phyloP scores from a whole-genome alignment of 2,113 vertebrate genomes.

The Tinamus guttatus region DNA sequence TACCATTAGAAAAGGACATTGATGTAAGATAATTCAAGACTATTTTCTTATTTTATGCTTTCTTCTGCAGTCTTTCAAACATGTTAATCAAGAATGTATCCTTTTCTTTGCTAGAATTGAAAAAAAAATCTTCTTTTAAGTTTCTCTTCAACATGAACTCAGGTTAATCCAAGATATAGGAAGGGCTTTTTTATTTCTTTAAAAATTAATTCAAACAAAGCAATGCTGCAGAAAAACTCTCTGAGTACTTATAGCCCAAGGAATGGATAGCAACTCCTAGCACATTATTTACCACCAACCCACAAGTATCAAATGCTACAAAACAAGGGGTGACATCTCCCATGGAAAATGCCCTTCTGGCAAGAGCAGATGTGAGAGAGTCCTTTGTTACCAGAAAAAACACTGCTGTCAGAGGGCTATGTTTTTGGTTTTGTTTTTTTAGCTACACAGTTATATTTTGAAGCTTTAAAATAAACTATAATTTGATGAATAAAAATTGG shows the following conservation, averaged over 20 bases:
- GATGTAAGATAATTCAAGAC: not conserved
- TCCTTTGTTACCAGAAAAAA: not conserved
- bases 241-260: not conserved
- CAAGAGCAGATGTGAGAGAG: not conserved
- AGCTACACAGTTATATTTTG: not conserved
- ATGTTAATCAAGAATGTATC: not conserved
- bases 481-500: not conserved
- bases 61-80: not conserved
- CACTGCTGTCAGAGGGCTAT: not conserved
- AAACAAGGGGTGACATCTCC: not conserved
- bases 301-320: not conserved
- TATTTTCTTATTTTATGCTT: not conserved
- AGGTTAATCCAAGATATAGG: not conserved
- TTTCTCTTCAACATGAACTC: not conserved
- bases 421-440: not conserved
- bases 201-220: not conserved
- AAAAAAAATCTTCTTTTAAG: not conserved
- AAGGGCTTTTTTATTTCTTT: not conserved
- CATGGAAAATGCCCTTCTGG: not conserved
- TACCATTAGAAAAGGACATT: not conserved
- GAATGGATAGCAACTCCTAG: not conserved
- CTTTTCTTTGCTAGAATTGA: not conserved
- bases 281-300: not conserved
- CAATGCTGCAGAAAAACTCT: not conserved
- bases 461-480: not conserved